Percentiles rank a stretch among this genome's conserved stretches.
Evolutionary conservation across 2,797 vertebrate species (phyloP).

Genomic region (Serranus cabrilla): DNA sequence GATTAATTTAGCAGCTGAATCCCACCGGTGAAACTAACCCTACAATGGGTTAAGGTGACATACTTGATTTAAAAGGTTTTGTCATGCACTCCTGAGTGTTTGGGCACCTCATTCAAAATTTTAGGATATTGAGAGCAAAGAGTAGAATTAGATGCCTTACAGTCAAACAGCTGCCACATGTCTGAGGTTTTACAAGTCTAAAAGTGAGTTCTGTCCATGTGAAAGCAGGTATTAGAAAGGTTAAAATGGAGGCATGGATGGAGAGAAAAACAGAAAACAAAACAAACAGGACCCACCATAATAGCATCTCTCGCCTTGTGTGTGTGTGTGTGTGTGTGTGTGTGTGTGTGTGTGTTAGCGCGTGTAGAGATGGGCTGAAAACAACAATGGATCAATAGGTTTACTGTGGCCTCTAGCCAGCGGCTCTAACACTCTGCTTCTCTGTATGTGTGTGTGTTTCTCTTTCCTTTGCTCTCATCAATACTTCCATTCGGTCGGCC

Average conservation of each 20-base stretch:
- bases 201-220: constrained; percentile 5
- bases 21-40: too few species aligned
- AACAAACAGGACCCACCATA: constrained; percentile 40
- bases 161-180: neutral
- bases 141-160: neutral
- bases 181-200: constrained; percentile 7
- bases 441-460: constrained; percentile 43
- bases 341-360: constrained; percentile 49
- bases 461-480: constrained; percentile 67
- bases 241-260: constrained; percentile 36
- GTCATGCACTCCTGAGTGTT: too few species aligned
- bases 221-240: constrained; percentile 37
- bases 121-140: neutral
- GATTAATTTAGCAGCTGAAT: too few species aligned
- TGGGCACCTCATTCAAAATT: too few species aligned
- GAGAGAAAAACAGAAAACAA: constrained; percentile 33
- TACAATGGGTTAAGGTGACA: too few species aligned
- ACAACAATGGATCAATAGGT: constrained; percentile 81
- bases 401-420: constrained; percentile 79
- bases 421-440: constrained; percentile 66
- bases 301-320: constrained; percentile 28
- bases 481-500: constrained; percentile 75
- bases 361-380: constrained; percentile 65
- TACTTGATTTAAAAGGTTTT: too few species aligned
- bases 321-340: constrained; percentile 36